phyloP scores from a whole-genome alignment of 2,113 vertebrate species.

The Elaphurus davidianus region DNA sequence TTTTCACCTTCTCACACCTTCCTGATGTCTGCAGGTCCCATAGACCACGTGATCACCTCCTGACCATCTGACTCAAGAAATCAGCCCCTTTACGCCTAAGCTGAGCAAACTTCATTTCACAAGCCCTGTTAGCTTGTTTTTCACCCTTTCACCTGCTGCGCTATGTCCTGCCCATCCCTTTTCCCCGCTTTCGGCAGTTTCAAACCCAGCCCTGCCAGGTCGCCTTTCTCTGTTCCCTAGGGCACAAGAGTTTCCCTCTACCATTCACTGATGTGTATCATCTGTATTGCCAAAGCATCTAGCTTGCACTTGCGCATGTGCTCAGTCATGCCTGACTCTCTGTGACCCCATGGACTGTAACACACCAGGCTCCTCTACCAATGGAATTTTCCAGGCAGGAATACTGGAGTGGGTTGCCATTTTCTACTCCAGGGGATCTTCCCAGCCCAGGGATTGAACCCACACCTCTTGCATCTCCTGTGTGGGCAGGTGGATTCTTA shows the following conservation, averaged over 20 bases:
- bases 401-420: background rate
- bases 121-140: background rate
- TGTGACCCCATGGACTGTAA: background rate
- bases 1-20: background rate
- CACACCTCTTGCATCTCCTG: background rate
- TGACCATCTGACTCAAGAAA: background rate
- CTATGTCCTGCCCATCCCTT: background rate
- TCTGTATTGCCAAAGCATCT: background rate
- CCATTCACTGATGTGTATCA: background rate
- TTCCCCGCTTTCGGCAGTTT: background rate
- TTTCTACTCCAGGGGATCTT: background rate
- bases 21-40: background rate
- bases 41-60: background rate
- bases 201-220: background rate
- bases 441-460: background rate
- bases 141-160: background rate
- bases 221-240: background rate
- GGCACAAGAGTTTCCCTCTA: background rate
- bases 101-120: background rate
- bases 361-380: background rate
- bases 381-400: background rate
- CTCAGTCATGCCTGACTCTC: background rate
- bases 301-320: background rate
- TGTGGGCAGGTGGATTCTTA: background rate
- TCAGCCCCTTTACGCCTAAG: fast-evolving